Conservation (phyloP, 2,888 invertebrate genomes). For the Dasypogon diadema region DNA sequence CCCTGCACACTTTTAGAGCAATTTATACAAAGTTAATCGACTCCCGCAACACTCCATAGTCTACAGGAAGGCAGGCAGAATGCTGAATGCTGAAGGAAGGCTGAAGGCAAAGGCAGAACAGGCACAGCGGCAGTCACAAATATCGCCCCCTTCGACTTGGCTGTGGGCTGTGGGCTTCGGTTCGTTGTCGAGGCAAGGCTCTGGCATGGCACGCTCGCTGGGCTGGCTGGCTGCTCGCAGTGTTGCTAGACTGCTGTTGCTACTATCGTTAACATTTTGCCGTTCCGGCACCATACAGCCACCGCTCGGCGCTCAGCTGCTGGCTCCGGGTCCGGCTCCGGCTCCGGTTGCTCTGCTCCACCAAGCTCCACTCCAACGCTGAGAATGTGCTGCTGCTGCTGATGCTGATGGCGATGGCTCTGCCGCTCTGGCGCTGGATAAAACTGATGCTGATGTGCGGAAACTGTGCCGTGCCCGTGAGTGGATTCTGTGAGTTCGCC, state of each 20-base stretch:
- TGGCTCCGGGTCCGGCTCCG: not conserved
- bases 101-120: not conserved
- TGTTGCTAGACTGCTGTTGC: constrained; percentile 31
- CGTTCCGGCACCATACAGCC: not conserved
- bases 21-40: constrained; percentile 60
- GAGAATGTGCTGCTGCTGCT: not conserved
- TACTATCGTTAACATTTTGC: not conserved
- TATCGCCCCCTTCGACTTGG: not conserved
- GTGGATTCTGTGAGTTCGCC: constrained; percentile 17
- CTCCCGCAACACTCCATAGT: constrained; percentile 58
- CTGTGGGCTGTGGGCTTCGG: not conserved
- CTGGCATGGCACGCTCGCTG: not conserved
- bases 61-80: not conserved
- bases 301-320: not conserved
- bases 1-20: constrained; percentile 58
- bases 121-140: not conserved
- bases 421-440: not conserved
- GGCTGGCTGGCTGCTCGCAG: not conserved
- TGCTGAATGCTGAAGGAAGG: too few relatives aligned
- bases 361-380: not conserved
- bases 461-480: constrained; percentile 5
- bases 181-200: not conserved
- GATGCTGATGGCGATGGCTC: not conserved
- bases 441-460: not conserved
- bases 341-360: not conserved